A percentile compares a stretch with the other conserved stretches of the same genome.
Conservation (phyloP, 2,888 invertebrate species). For the Mesochorus sp. region DNA sequence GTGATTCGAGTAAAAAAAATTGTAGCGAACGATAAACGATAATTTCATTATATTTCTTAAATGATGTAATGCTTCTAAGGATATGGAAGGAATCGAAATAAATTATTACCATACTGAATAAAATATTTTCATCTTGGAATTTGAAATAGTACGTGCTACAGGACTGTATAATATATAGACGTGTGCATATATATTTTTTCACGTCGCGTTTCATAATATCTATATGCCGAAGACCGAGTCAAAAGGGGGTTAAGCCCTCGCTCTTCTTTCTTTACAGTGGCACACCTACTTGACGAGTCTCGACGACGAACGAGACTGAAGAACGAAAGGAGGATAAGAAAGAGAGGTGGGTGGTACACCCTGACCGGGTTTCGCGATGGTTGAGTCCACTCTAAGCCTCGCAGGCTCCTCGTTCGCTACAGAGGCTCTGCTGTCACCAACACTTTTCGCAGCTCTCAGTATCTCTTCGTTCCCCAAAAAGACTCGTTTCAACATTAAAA, state of each 20-base stretch:
- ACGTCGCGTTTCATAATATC: background rate
- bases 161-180: too few relatives aligned
- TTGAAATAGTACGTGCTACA: too few relatives aligned
- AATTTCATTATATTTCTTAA: too few relatives aligned
- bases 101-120: too few relatives aligned
- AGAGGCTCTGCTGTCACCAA: constrained; percentile 45
- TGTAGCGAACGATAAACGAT: too few relatives aligned
- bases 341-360: constrained; percentile 10
- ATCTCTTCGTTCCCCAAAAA: too few relatives aligned
- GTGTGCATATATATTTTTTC: background rate
- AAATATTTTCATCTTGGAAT: too few relatives aligned
- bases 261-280: constrained; percentile 64
- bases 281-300: constrained; percentile 62
- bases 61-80: too few relatives aligned
- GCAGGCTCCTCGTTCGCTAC: constrained; percentile 36
- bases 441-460: too few relatives aligned
- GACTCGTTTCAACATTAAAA: too few relatives aligned
- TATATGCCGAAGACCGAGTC: constrained; percentile 54
- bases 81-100: too few relatives aligned
- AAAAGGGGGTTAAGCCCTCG: constrained; percentile 69
- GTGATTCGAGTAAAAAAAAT: too few relatives aligned
- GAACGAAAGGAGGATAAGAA: constrained; percentile 16
- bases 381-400: background rate
- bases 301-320: constrained; percentile 52
- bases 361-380: constrained; percentile 32